Base-by-base conservation (phyloP, 2,113 vertebrate genomes). In the Mirza zaza region DNA sequence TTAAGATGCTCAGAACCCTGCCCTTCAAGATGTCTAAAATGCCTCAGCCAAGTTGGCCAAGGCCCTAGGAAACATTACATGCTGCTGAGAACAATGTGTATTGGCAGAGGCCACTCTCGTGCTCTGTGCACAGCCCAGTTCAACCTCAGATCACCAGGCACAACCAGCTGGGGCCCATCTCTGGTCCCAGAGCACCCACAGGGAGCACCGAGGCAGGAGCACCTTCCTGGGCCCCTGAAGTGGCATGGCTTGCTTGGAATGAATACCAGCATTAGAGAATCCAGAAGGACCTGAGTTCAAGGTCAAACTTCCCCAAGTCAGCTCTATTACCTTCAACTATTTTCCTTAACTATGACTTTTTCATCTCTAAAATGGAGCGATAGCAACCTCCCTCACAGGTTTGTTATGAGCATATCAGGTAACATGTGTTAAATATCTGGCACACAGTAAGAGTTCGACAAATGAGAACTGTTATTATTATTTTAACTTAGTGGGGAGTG, bases 11-110 rank as follows among this genome's bases (percentile, higher is more conserved):
- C 67, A n/a, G 68, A 95, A 77, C 68, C 5, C 13, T 73, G 95
- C 94, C 95, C 68, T 86, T 96, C 79, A 84, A 92, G 93, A 96
- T 88, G 94, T 95, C 92, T 90, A 50, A 68, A 85, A 71, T 8
- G 55, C 50, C 25, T 94, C 34, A 20, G 95, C 91, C 95, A 96
- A 94, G 79, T 93, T 95, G 95, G 97, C 95, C 21, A 70, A 5
- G 2, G n/a, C 83, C 36, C 91, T 91, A 79, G 91, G 83, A 95
- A 97, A 96, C 80, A 97, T 94, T 81, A 57, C 94, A 71, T 45
- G 75, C 42, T 91, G 63, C 88, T 36, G 85, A 96, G 85, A 97
- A 91, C 79, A 90, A 81, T 79, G 34, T 63, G 39, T 29, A 13
- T 45, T 95, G 96, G 96, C 71, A 77, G 83, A 65, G 32, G 6